Conservation (phyloP, 2,113 vertebrate species). For the Misgurnus anguillicaudatus region DNA sequence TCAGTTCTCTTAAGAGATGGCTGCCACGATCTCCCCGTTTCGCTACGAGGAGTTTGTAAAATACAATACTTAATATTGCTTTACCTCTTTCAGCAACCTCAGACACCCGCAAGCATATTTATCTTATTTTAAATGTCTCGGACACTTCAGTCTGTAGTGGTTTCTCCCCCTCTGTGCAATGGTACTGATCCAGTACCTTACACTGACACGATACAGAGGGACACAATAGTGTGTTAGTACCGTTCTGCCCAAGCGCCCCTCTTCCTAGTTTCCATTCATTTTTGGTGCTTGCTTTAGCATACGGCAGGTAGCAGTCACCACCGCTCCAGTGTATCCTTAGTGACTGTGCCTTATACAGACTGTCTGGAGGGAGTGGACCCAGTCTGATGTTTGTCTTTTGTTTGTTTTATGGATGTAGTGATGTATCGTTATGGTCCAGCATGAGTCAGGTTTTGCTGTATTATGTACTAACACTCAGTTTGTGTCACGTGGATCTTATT, state of each 20-base stretch:
- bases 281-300: conserved; percentile 29
- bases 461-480: conserved; percentile 26
- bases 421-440: conserved; percentile 23
- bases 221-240: not conserved
- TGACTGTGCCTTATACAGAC: conserved; percentile 55
- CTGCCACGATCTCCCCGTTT: conserved; percentile 33
- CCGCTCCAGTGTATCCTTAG: conserved; percentile 40
- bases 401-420: conserved; percentile 34
- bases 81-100: conserved; percentile 30
- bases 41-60: conserved; percentile 51
- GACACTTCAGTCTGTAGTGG: conserved; percentile 18
- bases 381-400: conserved; percentile 34
- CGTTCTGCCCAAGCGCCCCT: not conserved
- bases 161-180: not conserved
- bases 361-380: conserved; percentile 43
- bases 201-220: conserved; percentile 15
- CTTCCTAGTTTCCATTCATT: conserved; percentile 31
- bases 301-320: conserved; percentile 54
- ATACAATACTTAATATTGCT: conserved; percentile 36
- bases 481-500: not conserved
- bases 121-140: conserved; percentile 26
- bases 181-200: conserved; percentile 14
- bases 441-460: conserved; percentile 1
- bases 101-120: conserved; percentile 49
- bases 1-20: conserved; percentile 50